Evolutionary conservation across 1,140 invertebrate species (phyloP), one percentile per base, ranked within the genome.

Genomic region (Rhagoletis zephyria): DNA sequence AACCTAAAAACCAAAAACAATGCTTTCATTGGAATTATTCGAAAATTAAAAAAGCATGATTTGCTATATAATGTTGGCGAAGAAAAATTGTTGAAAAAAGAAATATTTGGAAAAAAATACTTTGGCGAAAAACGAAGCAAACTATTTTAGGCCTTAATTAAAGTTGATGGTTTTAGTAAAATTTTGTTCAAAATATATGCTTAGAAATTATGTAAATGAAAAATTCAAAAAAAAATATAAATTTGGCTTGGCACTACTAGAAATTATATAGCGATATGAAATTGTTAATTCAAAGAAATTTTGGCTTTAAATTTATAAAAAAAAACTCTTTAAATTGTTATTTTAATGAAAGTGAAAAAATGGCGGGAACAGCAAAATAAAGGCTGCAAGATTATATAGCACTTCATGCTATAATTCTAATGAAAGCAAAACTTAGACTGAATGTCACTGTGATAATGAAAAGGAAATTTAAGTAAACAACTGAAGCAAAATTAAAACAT

Each of bases 381-480:
- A 67, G 19, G 90, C 16, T 42, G 70, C 9, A 42, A 10, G 3
- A 4, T 48, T 56, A 81, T 56, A 89, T 91, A 89, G 90, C 90
- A 91, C 89, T 90, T 90, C 91, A 90, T 91, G 90, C 90, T 91
- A 91, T 91, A 91, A 91, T 92, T 92, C 91, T 90, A 92, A 92
- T 92, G 90, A 92, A 92, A 92, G 91, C 91, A 91, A 91, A 91
- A 90, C 89, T 92, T 92, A 92, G 91, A 92, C 91, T 92, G 91
- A 92, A 92, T 91, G 91, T 92, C 91, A 89, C 91, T 92, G 91
- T 92, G 91, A 92, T 92, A 92, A 91, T 90, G 89, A 87, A 89
- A 90, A 90, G 89, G 89, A 88, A 87, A 88, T 87, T 86, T 90
- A 85, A 74, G 19, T 81, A 86, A 81, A 65, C 42, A 77, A 88